Evolutionary conservation across 2,888 invertebrate genomes (phyloP), one percentile per base, ranked within the genome.

Genomic region (Xestia xanthographa): DNA sequence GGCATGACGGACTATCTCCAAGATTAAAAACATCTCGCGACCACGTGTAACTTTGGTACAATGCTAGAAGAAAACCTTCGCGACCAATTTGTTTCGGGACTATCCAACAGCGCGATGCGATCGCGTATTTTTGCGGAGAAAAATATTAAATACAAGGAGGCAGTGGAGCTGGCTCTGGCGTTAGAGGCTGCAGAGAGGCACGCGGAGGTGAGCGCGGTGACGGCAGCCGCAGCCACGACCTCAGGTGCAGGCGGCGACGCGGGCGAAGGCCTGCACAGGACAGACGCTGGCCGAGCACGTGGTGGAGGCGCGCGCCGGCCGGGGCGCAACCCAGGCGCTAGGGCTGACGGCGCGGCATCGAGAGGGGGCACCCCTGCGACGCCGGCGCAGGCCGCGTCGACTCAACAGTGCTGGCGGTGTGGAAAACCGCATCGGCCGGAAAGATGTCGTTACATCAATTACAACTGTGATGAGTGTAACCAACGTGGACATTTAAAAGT

Each of bases 141-240:
- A 34, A 34, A 34, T 34, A 34, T 34, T 34, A 34, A 34, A 34
- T 34, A 34, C 34, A 34, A 34, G 34, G 34, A 34, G 34, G 34
- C 34, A 34, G 34, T 34, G 34, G 34, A 34, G 34, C 34, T 34
- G 3, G 34, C 34, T 34, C 34, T 34, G 34, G 34, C 34, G 1
- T 34, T 34, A 34, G 34, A 34, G 34, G 34, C 34, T 34, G 34
- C 34, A 34, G 34, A 34, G 34, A 34, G 34, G 34, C 62, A 38
- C 62, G 62, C 38, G 38, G 62, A 62, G 62, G 38, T 62, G 62
- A 62, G 62, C 62, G 62, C 62, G 38, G 62, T 38, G 62, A 62
- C 66, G 17, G 5, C 12, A 17, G 45, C 45, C 29, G 66, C 29
- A 66, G 45, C 20, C 20, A 66, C 45, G 66, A 45, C 45, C 45